These are phyloP conservation scores for Amiota minor DNA, from an alignment of 2,888 invertebrate genomes.

Conservation along the genomic window DNA sequence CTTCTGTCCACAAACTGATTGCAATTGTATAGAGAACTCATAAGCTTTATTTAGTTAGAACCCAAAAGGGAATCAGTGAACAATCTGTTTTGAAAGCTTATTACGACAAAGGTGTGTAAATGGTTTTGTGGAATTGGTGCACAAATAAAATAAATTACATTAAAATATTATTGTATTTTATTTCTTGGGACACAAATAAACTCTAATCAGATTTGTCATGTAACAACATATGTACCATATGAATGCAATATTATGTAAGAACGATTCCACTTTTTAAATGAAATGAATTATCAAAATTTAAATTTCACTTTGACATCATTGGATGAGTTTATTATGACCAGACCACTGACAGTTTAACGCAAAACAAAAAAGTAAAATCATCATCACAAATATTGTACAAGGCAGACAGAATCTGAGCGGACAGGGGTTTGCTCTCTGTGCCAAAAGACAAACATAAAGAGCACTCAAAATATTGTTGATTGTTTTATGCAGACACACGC, in stretches of 20 bases:
- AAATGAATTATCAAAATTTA: too few relatives aligned
- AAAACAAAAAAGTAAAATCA: too few relatives aligned
- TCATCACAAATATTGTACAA: too few relatives aligned
- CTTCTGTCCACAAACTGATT: too few relatives aligned
- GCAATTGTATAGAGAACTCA: constrained; percentile 8
- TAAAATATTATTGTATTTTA: not conserved
- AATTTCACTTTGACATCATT: too few relatives aligned
- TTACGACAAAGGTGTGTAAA: constrained; percentile 9
- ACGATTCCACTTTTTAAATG: too few relatives aligned
- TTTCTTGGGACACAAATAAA: not conserved
- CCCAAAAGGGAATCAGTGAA: too few relatives aligned
- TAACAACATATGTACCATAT: too few relatives aligned
- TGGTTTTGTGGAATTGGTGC: not conserved
- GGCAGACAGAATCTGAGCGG: not conserved
- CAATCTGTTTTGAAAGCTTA: not conserved
- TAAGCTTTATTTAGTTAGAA: constrained; percentile 8
- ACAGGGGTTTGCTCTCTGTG: not conserved
- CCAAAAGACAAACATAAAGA: not conserved
- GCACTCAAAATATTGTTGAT: constrained; percentile 8
- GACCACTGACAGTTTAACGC: not conserved
- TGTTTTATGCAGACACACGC: not conserved
- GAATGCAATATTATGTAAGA: too few relatives aligned
- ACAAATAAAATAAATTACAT: too few relatives aligned
- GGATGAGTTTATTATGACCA: not conserved
- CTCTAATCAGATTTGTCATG: too few relatives aligned